These are phyloP conservation scores for Spea multiplicata DNA, from an alignment of 2,113 vertebrate genomes.

Conservation along the genomic window DNA sequence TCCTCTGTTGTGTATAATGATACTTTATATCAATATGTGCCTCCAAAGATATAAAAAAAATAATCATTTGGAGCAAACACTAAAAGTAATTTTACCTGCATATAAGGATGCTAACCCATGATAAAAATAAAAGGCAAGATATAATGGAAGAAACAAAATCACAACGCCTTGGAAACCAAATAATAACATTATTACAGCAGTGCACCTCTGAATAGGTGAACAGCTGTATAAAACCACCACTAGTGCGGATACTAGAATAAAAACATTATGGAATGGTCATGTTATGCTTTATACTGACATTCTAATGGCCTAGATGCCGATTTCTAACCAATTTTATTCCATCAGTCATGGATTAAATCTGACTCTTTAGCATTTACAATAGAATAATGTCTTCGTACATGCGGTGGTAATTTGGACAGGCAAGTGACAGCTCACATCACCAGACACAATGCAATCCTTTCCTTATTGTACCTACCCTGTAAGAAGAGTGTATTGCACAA, in stretches of 20 bases:
- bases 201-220: not conserved
- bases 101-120: too few species aligned
- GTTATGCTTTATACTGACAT: not conserved
- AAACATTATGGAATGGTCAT: not conserved
- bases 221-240: not conserved
- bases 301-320: slow-evolving; percentile 12
- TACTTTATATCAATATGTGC: too few species aligned
- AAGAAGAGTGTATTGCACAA: slow-evolving; percentile 38
- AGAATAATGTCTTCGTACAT: slow-evolving; percentile 36
- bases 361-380: slow-evolving; percentile 22
- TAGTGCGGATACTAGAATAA: not conserved
- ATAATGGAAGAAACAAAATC: too few species aligned
- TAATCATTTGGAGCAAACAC: too few species aligned
- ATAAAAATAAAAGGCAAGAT: too few species aligned
- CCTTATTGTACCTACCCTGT: slow-evolving; percentile 24
- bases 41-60: too few species aligned
- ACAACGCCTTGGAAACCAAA: not conserved
- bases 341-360: slow-evolving; percentile 21
- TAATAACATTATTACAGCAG: not conserved
- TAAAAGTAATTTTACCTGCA: too few species aligned
- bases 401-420: slow-evolving; percentile 33
- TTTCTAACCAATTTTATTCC: slow-evolving; percentile 27
- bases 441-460: slow-evolving; percentile 42
- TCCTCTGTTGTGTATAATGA: too few species aligned
- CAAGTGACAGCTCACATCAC: slow-evolving; percentile 38